These are phyloP conservation scores for Drosophila tani DNA, from an alignment of 1,140 invertebrate species.

Conservation along the genomic window DNA sequence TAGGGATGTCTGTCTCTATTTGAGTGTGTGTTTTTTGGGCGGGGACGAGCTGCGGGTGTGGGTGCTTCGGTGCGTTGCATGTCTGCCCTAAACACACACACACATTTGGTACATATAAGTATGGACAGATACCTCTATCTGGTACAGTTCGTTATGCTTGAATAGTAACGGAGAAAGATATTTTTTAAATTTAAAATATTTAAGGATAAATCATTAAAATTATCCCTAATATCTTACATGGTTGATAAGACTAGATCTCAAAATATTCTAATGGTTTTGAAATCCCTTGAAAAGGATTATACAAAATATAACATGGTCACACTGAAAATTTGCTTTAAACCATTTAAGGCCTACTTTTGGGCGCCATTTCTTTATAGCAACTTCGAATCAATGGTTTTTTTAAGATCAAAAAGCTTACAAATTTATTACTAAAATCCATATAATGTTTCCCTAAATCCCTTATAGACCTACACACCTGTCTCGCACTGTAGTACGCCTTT, in stretches of 20 bases:
- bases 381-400: too few species aligned
- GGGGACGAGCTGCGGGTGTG: background rate
- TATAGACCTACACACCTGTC: background rate
- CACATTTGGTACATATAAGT: constrained; percentile 4
- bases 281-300: background rate
- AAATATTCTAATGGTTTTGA: background rate
- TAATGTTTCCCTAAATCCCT: too few species aligned
- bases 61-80: constrained; percentile 37
- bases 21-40: constrained; percentile 19
- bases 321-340: background rate
- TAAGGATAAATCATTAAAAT: too few species aligned
- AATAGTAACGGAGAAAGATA: background rate
- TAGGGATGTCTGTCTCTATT: constrained; percentile 49
- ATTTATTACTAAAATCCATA: too few species aligned
- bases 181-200: too few species aligned
- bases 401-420: background rate
- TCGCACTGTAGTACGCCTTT: constrained; percentile 25
- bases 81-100: constrained; percentile 27
- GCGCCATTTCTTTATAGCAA: too few species aligned
- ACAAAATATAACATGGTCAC: background rate
- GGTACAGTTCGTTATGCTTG: constrained; percentile 21
- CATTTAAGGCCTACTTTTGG: too few species aligned
- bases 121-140: constrained; percentile 35
- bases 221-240: too few species aligned
- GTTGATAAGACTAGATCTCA: too few species aligned